Evolutionary conservation across 2,888 invertebrate species (phyloP), one percentile per base, ranked within the genome.

Genomic region (Pandemis corylana): DNA sequence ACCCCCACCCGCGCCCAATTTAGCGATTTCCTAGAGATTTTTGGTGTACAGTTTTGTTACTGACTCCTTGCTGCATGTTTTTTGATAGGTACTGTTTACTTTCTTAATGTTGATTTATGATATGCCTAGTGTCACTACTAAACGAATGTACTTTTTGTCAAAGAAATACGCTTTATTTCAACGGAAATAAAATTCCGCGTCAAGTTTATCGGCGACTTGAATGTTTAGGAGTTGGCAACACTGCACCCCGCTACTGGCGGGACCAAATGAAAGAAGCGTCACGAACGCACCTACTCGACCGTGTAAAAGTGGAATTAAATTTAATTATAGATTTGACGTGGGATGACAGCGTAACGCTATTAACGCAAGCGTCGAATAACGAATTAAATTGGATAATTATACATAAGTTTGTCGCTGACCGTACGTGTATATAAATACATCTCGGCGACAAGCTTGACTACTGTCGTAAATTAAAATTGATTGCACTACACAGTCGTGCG

Each of bases 311-410:
- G 64, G 44, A 44, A 56, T 56, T 64, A 64, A 71, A 65, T 56
- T 56, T 71, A 71, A 71, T 65, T 71, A 53, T 44, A 53, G 5
- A 56, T 65, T 71, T 71, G 71, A 65, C 42, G 36, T 13, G 64
- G 64, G 64, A 36, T 71, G 70, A 70, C 64, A 71, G 53, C n/a
- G n/a, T 62, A 42, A 62, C 62, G n/a, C n/a, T 41, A 42, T 41
- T n/a, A 62, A 36, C 62, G 62, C 42, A 62, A 42, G 62, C 62
- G 41, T 62, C 42, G 62, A 42, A 42, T 59, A 36, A 59, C 59
- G 59, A 3, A 28, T 28, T 4, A 59, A 59, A 59, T 28, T 59
- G 59, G 59, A 4, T 28, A 59, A 59, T 59, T 59, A 59, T 59
- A 56, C 20, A 9, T 56, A 59, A 59, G 59, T 59, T 59, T 59